Percentiles rank a stretch among this genome's conserved stretches.
Conservation (phyloP, 2,888 invertebrate species). For the Archaeoteleia sp. region DNA sequence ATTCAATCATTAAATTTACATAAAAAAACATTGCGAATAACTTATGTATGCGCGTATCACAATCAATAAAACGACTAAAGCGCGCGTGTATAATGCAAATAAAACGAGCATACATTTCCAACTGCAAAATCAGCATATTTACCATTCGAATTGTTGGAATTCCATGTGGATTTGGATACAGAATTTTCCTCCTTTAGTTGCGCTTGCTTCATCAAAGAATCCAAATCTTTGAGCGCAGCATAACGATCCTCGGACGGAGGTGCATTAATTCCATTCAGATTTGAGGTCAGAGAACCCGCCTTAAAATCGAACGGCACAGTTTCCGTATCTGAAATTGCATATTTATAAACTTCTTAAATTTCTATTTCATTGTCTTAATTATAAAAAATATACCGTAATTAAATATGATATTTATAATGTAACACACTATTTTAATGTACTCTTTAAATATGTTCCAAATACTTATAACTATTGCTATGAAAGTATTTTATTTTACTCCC, state of each 20-base stretch:
- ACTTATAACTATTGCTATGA: too few relatives aligned
- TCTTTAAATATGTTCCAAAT: background rate
- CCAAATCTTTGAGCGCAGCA: slow-evolving; percentile 95
- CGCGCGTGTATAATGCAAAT: slow-evolving; percentile 23
- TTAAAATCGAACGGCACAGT: slow-evolving; percentile 54
- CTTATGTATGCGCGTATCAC: background rate
- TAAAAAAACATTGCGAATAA: background rate
- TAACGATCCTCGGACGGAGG: slow-evolving; percentile 88
- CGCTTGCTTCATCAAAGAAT: slow-evolving; percentile 78
- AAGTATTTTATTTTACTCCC: background rate
- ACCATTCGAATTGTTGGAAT: slow-evolving; percentile 63
- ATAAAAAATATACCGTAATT: too few relatives aligned
- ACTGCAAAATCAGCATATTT: slow-evolving; percentile 29
- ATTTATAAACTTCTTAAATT: background rate
- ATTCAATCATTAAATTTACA: background rate
- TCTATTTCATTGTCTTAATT: too few relatives aligned
- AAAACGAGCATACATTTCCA: background rate
- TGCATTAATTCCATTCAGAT: slow-evolving; percentile 64
- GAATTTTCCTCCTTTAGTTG: slow-evolving; percentile 68
- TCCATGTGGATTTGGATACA: slow-evolving; percentile 63
- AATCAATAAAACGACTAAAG: slow-evolving; percentile 10
- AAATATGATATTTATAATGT: too few relatives aligned
- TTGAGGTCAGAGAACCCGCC: slow-evolving; percentile 56
- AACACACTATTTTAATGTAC: too few relatives aligned
- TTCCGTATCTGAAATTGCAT: slow-evolving; percentile 41